Base-by-base conservation (phyloP, 1,140 invertebrate species). In the Drosophila biarmipes region DNA sequence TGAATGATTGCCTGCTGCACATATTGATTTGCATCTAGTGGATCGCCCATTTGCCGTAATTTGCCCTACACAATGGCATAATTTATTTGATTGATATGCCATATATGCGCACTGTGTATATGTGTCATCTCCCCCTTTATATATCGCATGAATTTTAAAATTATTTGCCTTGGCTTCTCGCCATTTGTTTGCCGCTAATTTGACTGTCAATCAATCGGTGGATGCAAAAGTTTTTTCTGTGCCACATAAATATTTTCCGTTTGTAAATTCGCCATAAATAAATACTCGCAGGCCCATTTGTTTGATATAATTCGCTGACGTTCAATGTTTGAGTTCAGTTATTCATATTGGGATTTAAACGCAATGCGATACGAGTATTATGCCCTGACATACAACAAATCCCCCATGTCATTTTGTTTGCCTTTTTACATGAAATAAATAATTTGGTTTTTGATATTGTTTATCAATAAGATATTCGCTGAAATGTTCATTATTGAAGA, bases 51-150 rank as follows among this genome's bases (percentile, higher is more conserved):
- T 71, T 73, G 34, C 56, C 55, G 49, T 69, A 55, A 69, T 69
- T 55, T 43, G 61, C 61, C 54, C 42, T 69, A 69, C 63, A 69
- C 71, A 64, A 64, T 77, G 59, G 58, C 81, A 87, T 82, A 75
- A 89, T 87, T 89, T 75, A 69, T 82, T 78, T 87, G 84, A 87
- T 87, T 87, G 82, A 87, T 87, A 78, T 89, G 84, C 74, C 82
- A 61, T 74, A 86, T 49, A 27, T 34, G 48, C 15, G 48, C n/a
- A 15, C 24, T 21, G 42, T 68, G 21, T 56, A 69, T 69, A 48
- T 45, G 43, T 73, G 62, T 63, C 75, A 43, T 40, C n/a, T 38
- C 48, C 43, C 11, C 48, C 19, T 45, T n/a, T 48, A 38, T 58
- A 34, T 45, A 57, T 52, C 29, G 45, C 61, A 73, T 73, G 64